Base-by-base conservation (phyloP, 2,797 vertebrate genomes). In the Clarias platycephalus region DNA sequence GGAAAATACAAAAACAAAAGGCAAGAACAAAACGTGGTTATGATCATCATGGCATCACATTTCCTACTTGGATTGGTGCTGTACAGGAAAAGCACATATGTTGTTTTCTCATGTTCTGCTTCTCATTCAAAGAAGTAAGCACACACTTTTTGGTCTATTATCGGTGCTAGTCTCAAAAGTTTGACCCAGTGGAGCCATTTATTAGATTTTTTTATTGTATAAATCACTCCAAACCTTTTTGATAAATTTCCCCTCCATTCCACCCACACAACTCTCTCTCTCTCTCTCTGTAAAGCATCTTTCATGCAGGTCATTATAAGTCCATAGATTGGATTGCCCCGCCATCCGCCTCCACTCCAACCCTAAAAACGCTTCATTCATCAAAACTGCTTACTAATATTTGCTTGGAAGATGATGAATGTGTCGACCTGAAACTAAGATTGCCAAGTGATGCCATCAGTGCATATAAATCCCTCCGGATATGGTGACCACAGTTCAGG, bases 361-460 rank as follows among this genome's bases (percentile, higher is more conserved):
- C 88, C 85, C 77, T 90, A 91, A 92, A 91, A 91, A 91, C 87
- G 83, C 81, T 87, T 91, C 91, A 88, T 91, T 92, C 91, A 91
- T 86, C 89, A 89, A 75, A 82, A 87, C 89, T 75, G 87, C 91
- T 92, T 91, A 84, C 82, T 90, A 83, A 81, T 86, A 78, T 85
- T 91, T 89, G 74, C 83, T 86, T 90, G 88, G 82, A 85, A 77
- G 87, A 87, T 85, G 89, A 87, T 90, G 91, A 90, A 82, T 84
- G 88, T 83, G 79, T 89, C 89, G 76, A 80, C 66, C 89, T 83
- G 81, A 82, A 83, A 87, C 55, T 70, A 86, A 86, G 71, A 91
- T 62, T 37, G 13, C 88, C 78, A 62, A 84, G 26, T 86, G 81
- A 90, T 90, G 88, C 83, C 82, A 72, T 88, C 84, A 66, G 34